Conservation (phyloP, 2,797 vertebrate genomes). For the Hydrolagus colliei region DNA sequence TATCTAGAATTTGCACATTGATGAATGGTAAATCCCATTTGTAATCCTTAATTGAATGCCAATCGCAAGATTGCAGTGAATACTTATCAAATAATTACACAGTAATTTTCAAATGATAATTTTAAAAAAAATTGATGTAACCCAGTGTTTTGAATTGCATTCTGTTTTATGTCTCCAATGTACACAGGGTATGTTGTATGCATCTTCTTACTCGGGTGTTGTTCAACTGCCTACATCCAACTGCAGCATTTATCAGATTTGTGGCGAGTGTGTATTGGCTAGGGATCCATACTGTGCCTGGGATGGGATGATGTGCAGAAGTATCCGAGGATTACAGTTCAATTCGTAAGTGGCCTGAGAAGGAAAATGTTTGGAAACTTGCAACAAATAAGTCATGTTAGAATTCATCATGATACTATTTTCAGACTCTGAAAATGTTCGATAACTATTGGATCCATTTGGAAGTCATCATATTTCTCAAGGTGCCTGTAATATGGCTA, state of each 20-base stretch:
- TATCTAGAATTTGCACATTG: not conserved
- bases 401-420: not conserved
- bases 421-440: too few relatives aligned
- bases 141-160: not conserved
- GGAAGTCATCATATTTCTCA: not conserved
- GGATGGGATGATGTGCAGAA: conserved; percentile 63
- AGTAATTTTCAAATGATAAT: not conserved
- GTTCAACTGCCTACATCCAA: conserved; percentile 83
- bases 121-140: not conserved
- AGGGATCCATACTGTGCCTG: conserved; percentile 94
- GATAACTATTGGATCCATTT: too few relatives aligned
- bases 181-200: conserved; percentile 72
- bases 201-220: conserved; percentile 69
- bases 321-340: conserved; percentile 48
- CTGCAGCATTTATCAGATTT: conserved; percentile 84
- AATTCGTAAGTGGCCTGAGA: conserved; percentile 1
- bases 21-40: too few relatives aligned
- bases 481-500: too few relatives aligned
- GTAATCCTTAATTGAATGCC: not conserved
- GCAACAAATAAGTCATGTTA: not conserved
- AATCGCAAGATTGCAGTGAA: not conserved
- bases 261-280: conserved; percentile 85
- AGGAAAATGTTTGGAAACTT: not conserved
- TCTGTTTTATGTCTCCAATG: not conserved
- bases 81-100: not conserved